Evolutionary conservation across 2,888 invertebrate genomes (phyloP).

Genomic region (Cephus sareptanus): DNA sequence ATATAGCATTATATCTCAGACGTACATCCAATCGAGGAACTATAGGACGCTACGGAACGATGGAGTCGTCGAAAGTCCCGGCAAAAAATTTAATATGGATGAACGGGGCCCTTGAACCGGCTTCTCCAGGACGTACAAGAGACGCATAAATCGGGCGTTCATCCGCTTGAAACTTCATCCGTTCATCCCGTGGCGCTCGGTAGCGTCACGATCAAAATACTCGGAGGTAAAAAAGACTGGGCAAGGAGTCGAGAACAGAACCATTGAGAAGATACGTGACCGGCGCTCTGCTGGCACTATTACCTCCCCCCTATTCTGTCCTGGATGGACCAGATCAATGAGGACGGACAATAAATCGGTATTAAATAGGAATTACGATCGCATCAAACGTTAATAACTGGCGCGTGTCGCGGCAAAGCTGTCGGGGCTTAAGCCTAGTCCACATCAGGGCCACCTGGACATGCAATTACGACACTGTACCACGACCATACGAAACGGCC

Average conservation of each 20-base stretch:
- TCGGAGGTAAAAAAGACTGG: slow-evolving; percentile 22
- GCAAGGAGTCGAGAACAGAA: slow-evolving; percentile 41
- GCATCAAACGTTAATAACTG: slow-evolving; percentile 42
- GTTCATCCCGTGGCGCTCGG: slow-evolving; percentile 25
- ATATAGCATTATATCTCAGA: not conserved
- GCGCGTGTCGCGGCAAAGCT: slow-evolving; percentile 56
- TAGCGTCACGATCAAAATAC: slow-evolving; percentile 17
- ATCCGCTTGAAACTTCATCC: slow-evolving; percentile 5
- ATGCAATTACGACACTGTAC: not conserved
- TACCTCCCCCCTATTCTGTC: slow-evolving; percentile 31
- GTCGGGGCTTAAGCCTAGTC: slow-evolving; percentile 45
- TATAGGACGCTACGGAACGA: not conserved
- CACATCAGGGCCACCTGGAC: not conserved
- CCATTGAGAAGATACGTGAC: slow-evolving; percentile 60
- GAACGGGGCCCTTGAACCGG: not conserved
- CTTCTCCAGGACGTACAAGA: slow-evolving; percentile 8
- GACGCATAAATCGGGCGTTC: slow-evolving; percentile 24
- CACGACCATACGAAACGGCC: not conserved
- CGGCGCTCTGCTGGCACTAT: slow-evolving; percentile 51
- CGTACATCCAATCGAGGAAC: not conserved
- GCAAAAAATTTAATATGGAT: not conserved
- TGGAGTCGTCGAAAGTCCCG: not conserved
- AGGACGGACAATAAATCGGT: slow-evolving; percentile 54
- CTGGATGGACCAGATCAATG: slow-evolving; percentile 3
- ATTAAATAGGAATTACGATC: slow-evolving; percentile 62